A percentile compares a stretch with the other conserved stretches of the same genome.
phyloP scores from a whole-genome alignment of 2,797 vertebrate species.

The Smutsia gigantea region DNA sequence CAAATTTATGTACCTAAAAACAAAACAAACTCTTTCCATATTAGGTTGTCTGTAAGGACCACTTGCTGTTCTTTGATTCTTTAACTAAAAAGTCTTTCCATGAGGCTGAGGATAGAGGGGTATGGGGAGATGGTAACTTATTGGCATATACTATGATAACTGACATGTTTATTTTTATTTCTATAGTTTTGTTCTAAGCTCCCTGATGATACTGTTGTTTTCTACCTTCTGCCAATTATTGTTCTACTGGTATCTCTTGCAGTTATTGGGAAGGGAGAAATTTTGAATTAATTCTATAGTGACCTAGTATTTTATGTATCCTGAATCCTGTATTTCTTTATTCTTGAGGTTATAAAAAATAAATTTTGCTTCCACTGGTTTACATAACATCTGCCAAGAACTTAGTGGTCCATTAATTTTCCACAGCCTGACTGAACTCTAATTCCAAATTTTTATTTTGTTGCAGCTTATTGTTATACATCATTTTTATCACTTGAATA shows the following conservation, averaged over 20 bases:
- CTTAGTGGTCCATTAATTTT: background rate
- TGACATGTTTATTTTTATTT: background rate
- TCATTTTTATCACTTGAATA: background rate
- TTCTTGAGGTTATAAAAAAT: conserved; percentile 1
- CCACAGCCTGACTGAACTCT: background rate
- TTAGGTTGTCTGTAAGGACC: background rate
- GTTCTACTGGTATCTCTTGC: background rate
- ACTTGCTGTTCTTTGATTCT: background rate
- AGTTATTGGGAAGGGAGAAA: background rate
- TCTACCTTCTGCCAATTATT: background rate
- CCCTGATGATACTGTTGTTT: background rate
- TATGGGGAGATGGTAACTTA: background rate
- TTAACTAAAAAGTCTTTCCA: background rate
- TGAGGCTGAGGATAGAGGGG: background rate
- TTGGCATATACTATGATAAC: background rate
- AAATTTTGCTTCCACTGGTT: background rate
- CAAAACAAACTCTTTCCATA: background rate
- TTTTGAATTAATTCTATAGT: background rate
- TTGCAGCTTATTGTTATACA: background rate
- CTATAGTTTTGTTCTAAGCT: background rate
- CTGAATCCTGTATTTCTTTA: background rate
- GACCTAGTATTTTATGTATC: background rate
- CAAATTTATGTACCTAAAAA: background rate
- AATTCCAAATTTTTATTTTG: background rate
- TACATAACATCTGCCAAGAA: background rate